A percentile compares a stretch with the other conserved stretches of the same genome.
Conservation (phyloP, 2,113 vertebrate species). For the Zonotrichia leucophrys region DNA sequence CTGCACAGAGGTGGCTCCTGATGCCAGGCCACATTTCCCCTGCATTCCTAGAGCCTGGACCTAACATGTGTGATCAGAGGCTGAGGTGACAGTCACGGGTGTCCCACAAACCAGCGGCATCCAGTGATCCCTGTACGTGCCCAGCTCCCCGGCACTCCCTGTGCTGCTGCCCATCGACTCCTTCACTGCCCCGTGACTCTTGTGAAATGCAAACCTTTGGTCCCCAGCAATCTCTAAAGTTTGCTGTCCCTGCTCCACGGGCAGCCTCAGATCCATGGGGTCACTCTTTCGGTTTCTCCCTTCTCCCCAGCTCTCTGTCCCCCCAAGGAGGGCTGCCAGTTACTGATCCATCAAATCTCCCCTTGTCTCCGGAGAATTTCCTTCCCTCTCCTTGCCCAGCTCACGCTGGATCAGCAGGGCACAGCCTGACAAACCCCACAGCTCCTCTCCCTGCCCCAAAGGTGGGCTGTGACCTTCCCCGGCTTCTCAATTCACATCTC, state of each 20-base stretch:
- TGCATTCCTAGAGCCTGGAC: background rate
- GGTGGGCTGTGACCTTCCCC: background rate
- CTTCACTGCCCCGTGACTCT: background rate
- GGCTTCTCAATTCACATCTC: background rate
- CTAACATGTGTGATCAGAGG: background rate
- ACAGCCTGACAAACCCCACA: background rate
- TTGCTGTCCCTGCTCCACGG: background rate
- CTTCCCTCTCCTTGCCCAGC: background rate
- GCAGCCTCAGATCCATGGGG: background rate
- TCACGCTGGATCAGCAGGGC: background rate
- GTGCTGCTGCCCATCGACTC: accelerated
- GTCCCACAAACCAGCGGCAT: accelerated
- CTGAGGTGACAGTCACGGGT: background rate
- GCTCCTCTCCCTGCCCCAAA: background rate
- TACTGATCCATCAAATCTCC: background rate
- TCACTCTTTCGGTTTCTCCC: background rate
- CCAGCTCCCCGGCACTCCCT: background rate
- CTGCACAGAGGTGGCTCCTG: background rate
- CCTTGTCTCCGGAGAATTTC: background rate
- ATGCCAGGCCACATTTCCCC: background rate
- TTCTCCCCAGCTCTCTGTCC: background rate
- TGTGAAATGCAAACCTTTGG: background rate
- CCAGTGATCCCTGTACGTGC: accelerated
- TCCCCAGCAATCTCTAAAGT: background rate
- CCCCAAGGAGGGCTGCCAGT: background rate